Conservation (phyloP, 2,888 invertebrate species). For the Heliconius hortense region DNA sequence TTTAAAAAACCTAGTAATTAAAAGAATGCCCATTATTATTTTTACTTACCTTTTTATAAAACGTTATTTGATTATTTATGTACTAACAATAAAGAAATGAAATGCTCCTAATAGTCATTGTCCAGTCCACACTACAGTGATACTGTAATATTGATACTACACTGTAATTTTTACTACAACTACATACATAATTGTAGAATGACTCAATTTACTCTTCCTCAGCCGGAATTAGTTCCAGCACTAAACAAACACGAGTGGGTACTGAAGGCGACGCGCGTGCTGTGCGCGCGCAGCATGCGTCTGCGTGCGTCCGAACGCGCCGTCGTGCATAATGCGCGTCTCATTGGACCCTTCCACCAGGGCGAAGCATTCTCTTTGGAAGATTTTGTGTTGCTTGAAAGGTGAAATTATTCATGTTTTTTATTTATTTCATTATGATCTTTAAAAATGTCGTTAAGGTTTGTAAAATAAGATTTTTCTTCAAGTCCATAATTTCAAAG, state of each 20-base stretch:
- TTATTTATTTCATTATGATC: conserved; percentile 29
- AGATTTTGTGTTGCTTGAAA: conserved; percentile 94
- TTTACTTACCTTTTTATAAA: no score
- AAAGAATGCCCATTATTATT: background rate
- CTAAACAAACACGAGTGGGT: conserved; percentile 84
- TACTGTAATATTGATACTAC: no score
- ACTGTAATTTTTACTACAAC: no score
- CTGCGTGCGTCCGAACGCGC: conserved; percentile 85
- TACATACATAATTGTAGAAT: no score
- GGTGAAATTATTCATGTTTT: conserved; percentile 57
- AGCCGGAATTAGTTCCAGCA: conserved; percentile 79
- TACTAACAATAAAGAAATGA: no score
- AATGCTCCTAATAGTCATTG: no score
- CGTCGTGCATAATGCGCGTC: conserved; percentile 93
- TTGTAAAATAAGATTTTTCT: no score
- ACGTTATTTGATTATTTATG: no score
- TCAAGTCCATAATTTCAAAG: no score
- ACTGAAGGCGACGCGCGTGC: conserved; percentile 85
- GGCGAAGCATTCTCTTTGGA: conserved; percentile 91
- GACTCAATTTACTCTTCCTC: conserved; percentile 12
- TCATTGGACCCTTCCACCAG: conserved; percentile 90
- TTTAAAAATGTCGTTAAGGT: no score
- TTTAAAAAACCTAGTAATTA: background rate
- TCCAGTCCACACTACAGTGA: no score
- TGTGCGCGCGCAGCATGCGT: conserved; percentile 87